These are phyloP conservation scores for Cephalotes varians DNA, from an alignment of 2,888 invertebrate genomes.

Conservation along the genomic window DNA sequence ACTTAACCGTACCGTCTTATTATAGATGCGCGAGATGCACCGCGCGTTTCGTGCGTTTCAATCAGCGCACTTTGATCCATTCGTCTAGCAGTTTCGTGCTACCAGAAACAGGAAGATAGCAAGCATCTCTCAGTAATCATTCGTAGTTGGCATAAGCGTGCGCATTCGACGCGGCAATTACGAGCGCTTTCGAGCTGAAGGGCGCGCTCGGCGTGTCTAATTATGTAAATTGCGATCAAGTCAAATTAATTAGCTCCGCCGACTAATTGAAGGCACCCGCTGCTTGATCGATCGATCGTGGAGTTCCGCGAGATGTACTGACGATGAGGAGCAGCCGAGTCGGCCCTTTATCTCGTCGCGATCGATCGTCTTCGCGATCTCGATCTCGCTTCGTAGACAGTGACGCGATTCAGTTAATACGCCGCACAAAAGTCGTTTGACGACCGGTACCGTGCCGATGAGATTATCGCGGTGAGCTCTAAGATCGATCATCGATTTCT, in stretches of 20 bases:
- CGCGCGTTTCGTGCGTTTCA: conserved; percentile 42
- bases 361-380: conserved; percentile 36
- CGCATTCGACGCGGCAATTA: conserved; percentile 61
- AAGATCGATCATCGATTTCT: background rate
- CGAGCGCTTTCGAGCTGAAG: conserved; percentile 37
- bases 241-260: conserved; percentile 73
- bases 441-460: background rate
- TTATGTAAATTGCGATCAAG: conserved; percentile 75
- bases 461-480: background rate
- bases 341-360: conserved; percentile 18
- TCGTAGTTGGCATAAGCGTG: conserved; percentile 49
- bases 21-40: conserved; percentile 19
- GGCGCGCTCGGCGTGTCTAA: conserved; percentile 60
- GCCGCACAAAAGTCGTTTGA: conserved; percentile 6
- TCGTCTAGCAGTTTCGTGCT: conserved; percentile 29
- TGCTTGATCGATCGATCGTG: conserved; percentile 76
- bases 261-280: conserved; percentile 75
- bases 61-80: conserved; percentile 40
- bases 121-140: conserved; percentile 27
- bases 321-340: background rate
- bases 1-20: conserved; percentile 19
- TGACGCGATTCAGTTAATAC: conserved; percentile 11
- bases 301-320: conserved; percentile 56
- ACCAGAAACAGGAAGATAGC: conserved; percentile 37
- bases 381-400: background rate